These are phyloP conservation scores for Gasterosteus aculeatus DNA, from an alignment of 2,113 vertebrate genomes.

Conservation along the genomic window DNA sequence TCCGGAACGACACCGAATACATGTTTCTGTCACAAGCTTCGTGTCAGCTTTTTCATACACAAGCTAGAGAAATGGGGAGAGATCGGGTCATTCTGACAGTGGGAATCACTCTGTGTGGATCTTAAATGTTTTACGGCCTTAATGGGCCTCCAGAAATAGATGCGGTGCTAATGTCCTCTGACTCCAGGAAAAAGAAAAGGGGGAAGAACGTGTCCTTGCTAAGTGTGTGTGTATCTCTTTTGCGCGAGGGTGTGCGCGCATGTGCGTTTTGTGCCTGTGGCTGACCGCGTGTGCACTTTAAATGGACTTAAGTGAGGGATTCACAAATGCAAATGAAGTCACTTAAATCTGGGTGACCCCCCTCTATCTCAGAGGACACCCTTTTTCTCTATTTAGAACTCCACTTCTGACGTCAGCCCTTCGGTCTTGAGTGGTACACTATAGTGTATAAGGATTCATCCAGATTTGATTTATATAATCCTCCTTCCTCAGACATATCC, in stretches of 20 bases:
- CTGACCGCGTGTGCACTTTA: constrained; percentile 44
- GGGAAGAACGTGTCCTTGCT: constrained; percentile 49
- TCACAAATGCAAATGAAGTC: constrained; percentile 76
- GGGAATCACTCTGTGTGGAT: constrained; percentile 71
- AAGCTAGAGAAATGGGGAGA: constrained; percentile 62
- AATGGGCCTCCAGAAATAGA: constrained; percentile 82
- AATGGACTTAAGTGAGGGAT: constrained; percentile 73
- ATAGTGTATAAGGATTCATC: constrained; percentile 62
- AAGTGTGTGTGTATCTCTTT: constrained; percentile 41
- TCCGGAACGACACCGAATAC: constrained; percentile 67
- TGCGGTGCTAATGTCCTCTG: constrained; percentile 76
- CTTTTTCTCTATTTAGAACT: constrained; percentile 76
- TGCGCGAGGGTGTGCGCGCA: background rate
- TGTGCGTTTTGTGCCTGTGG: constrained; percentile 35
- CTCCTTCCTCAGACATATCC: constrained; percentile 60
- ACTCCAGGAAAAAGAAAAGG: constrained; percentile 54
- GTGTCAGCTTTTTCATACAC: constrained; percentile 70
- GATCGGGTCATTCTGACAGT: constrained; percentile 74
- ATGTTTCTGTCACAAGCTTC: constrained; percentile 79
- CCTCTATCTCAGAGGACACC: constrained; percentile 67
- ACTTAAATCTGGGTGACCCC: constrained; percentile 69
- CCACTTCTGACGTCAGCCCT: constrained; percentile 68
- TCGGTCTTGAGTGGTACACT: constrained; percentile 59
- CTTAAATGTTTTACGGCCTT: constrained; percentile 81
- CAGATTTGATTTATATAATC: constrained; percentile 71